A percentile compares a stretch with the other conserved stretches of the same genome.
phyloP scores from a whole-genome alignment of 2,888 invertebrate species.

The Volucella inflata region DNA sequence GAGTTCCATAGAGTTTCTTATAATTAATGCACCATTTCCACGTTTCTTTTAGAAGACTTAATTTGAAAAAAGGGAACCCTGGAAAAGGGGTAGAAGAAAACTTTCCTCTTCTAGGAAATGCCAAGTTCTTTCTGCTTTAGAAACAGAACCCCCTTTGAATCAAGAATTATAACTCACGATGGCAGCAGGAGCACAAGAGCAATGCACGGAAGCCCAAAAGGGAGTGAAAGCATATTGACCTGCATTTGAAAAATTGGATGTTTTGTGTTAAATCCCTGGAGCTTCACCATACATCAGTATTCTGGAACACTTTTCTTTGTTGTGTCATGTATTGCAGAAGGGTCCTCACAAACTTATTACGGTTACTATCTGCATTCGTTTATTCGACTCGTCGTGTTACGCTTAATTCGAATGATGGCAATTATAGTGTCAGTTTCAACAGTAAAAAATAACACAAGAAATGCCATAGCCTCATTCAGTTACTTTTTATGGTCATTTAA shows the following conservation, averaged over 20 bases:
- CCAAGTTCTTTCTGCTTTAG: constrained; percentile 44
- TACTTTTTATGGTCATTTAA: constrained; percentile 44
- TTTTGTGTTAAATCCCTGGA: constrained; percentile 24
- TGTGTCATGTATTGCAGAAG: constrained; percentile 1
- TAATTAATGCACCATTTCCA: constrained; percentile 59
- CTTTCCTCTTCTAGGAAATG: constrained; percentile 53
- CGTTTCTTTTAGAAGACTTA: constrained; percentile 59
- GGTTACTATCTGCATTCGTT: too few relatives aligned
- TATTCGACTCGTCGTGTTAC: too few relatives aligned
- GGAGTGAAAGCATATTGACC: constrained; percentile 56
- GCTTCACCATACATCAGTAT: not conserved
- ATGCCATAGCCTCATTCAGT: constrained; percentile 30
- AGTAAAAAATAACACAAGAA: not conserved
- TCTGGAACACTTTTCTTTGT: too few relatives aligned
- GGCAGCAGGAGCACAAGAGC: constrained; percentile 33
- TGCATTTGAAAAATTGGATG: constrained; percentile 59
- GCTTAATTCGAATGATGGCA: constrained; percentile 34
- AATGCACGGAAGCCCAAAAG: constrained; percentile 8
- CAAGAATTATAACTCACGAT: constrained; percentile 36
- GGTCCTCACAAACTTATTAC: constrained; percentile 54
- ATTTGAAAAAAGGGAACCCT: constrained; percentile 30
- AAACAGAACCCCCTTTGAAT: constrained; percentile 27
- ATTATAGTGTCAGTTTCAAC: constrained; percentile 63
- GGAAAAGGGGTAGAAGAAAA: not conserved
- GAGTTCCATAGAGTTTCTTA: constrained; percentile 20